A percentile compares a stretch with the other conserved stretches of the same genome.
phyloP scores from a whole-genome alignment of 1,140 invertebrate species.

The Bombus impatiens region DNA sequence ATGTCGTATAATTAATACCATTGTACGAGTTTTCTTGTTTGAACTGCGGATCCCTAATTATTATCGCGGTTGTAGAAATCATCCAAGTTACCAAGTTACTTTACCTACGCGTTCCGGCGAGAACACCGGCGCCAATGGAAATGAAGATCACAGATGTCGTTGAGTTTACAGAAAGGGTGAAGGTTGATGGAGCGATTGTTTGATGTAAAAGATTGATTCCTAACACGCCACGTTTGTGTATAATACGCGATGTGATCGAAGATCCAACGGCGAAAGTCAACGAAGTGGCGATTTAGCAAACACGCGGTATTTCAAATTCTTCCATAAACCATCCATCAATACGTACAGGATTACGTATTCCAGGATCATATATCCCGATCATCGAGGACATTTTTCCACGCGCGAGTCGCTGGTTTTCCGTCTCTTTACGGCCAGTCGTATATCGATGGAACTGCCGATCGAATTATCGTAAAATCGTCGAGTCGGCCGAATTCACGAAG shows the following conservation, averaged over 20 bases:
- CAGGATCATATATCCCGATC: neutral
- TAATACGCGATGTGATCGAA: neutral
- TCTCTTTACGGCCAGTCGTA: neutral
- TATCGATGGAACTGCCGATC: neutral
- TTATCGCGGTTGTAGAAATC: neutral
- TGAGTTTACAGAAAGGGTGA: neutral
- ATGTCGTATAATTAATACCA: neutral
- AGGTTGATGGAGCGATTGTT: neutral
- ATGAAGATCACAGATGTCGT: neutral
- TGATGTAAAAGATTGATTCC: neutral
- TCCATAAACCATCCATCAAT: neutral
- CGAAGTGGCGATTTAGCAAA: too few species aligned
- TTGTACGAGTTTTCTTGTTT: neutral
- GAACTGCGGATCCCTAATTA: neutral
- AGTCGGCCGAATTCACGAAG: neutral
- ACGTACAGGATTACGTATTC: neutral
- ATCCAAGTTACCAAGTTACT: neutral
- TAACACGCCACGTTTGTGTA: neutral
- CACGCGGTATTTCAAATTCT: neutral
- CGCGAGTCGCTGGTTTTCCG: neutral
- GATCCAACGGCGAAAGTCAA: neutral
- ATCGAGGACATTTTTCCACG: neutral
- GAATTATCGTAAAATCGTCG: constrained; percentile 13
- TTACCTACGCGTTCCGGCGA: neutral
- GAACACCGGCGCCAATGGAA: neutral